Conservation (phyloP, 1,140 invertebrate species). For the Scaptomyza pallida region DNA sequence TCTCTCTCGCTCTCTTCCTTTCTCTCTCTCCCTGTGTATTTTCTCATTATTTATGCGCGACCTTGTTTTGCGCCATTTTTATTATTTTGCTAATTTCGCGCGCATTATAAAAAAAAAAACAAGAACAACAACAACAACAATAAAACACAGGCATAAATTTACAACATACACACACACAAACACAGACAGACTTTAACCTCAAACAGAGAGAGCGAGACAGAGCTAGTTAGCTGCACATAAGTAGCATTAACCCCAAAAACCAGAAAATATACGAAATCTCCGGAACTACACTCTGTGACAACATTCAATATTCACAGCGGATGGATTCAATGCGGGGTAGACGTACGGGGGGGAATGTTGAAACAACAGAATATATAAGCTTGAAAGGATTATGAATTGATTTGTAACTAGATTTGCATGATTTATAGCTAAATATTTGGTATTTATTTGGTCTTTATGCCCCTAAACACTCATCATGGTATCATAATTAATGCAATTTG, state of each 20-base stretch:
- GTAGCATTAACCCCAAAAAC: not conserved
- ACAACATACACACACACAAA: constrained; percentile 25
- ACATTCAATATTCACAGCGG: too few relatives aligned
- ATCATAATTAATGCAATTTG: too few relatives aligned
- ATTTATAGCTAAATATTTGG: too few relatives aligned
- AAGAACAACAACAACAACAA: constrained; percentile 1
- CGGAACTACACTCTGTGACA: not conserved
- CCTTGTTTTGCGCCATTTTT: constrained; percentile 81
- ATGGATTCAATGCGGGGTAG: too few relatives aligned
- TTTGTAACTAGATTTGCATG: too few relatives aligned
- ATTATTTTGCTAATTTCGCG: constrained; percentile 80
- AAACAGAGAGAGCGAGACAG: not conserved
- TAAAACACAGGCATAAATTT: constrained; percentile 32
- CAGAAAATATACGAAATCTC: not conserved
- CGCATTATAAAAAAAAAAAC: constrained; percentile 71
- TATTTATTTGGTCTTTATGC: not conserved
- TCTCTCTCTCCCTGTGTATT: constrained; percentile 42
- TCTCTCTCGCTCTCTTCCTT: constrained; percentile 32
- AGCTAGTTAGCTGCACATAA: not conserved
- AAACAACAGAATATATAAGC: too few relatives aligned
- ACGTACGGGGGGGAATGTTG: too few relatives aligned
- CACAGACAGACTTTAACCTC: constrained; percentile 28
- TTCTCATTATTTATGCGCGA: constrained; percentile 81
- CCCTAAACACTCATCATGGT: not conserved
- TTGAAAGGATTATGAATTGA: too few relatives aligned